Evolutionary conservation across 2,888 invertebrate species (phyloP).

Genomic region (Lordiphosa fenestrarum): DNA sequence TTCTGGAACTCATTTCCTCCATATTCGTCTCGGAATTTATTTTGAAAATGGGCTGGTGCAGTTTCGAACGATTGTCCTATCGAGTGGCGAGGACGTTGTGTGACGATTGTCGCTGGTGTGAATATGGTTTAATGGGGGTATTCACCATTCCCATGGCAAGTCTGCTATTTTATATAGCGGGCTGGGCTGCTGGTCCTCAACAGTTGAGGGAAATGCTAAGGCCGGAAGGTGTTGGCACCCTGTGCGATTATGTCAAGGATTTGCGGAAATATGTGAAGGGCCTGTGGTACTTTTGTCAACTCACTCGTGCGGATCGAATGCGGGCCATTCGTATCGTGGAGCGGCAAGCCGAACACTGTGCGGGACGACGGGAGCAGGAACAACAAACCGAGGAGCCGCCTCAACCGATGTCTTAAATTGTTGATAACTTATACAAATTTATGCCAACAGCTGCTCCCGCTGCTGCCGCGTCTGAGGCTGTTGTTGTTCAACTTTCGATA

Average conservation of each 20-base stretch:
- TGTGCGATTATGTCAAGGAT: constrained; percentile 28
- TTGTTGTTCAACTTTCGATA: constrained; percentile 29
- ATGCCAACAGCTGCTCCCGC: constrained; percentile 65
- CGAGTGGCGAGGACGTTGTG: constrained; percentile 5
- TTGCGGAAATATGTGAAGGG: constrained; percentile 24
- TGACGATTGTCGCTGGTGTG: constrained; percentile 5
- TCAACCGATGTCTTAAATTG: constrained; percentile 44
- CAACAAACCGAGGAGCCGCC: background rate
- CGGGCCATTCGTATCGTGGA: constrained; percentile 30
- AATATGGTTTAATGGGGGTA: background rate
- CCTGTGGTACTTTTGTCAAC: constrained; percentile 18
- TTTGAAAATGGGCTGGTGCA: constrained; percentile 36
- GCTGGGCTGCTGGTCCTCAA: constrained; percentile 9
- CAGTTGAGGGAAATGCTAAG: constrained; percentile 25
- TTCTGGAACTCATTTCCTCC: constrained; percentile 37
- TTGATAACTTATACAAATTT: constrained; percentile 68
- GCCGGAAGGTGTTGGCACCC: constrained; percentile 24
- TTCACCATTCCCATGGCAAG: background rate
- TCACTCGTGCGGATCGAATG: constrained; percentile 41
- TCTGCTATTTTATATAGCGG: constrained; percentile 12
- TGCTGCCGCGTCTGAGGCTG: constrained; percentile 9
- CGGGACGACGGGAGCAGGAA: too few relatives aligned
- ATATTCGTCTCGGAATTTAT: constrained; percentile 37
- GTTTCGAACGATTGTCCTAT: constrained; percentile 29
- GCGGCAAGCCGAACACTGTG: constrained; percentile 21